Evolutionary conservation across 2,113 vertebrate species (phyloP).

Genomic region (Loxodonta africana): DNA sequence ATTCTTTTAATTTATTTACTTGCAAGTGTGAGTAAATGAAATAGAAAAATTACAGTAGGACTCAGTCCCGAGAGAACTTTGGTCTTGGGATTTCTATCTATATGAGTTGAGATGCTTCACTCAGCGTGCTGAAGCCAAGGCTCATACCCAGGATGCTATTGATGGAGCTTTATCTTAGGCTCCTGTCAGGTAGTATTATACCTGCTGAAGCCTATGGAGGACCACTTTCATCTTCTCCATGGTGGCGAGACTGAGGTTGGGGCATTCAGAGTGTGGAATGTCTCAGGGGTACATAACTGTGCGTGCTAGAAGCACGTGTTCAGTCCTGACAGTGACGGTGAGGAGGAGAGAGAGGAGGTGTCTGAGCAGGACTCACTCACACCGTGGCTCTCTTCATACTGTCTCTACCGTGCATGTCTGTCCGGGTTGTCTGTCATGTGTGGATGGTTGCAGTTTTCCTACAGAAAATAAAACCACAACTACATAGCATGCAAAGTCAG

Average conservation of each 20-base stretch:
- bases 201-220: constrained; percentile 8
- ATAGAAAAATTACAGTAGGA: background rate
- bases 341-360: background rate
- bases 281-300: too few relatives aligned
- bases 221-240: background rate
- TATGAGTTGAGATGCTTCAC: background rate
- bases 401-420: background rate
- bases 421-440: background rate
- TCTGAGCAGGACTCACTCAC: background rate
- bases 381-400: background rate
- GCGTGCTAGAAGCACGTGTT: background rate
- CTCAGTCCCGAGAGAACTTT: background rate
- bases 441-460: background rate
- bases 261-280: background rate
- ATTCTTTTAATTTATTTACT: constrained; percentile 72
- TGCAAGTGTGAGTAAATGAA: background rate
- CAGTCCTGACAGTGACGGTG: too few relatives aligned
- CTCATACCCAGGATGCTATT: background rate
- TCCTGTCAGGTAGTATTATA: background rate
- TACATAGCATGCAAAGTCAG: background rate
- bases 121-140: background rate
- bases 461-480: background rate
- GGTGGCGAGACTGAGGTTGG: fast-evolving
- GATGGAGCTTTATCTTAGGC: background rate
- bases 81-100: background rate